phyloP scores from a whole-genome alignment of 1,140 invertebrate species.

The Caenorhabditis briggsae region DNA sequence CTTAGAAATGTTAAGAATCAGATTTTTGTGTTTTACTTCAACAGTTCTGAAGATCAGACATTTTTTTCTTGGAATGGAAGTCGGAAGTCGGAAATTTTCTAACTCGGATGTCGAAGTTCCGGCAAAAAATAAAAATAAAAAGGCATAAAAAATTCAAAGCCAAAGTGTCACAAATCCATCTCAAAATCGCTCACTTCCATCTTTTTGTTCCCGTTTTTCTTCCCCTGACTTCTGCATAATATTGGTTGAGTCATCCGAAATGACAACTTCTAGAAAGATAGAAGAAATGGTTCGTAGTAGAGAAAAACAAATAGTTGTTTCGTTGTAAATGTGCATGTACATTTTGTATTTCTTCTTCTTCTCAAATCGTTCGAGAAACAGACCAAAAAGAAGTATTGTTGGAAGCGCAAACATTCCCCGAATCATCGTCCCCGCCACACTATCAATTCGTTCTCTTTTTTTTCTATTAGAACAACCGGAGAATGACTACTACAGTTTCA shows the following conservation, averaged over 20 bases:
- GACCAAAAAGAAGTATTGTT: neutral
- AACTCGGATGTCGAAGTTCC: too few relatives aligned
- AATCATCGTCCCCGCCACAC: neutral
- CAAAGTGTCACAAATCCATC: conserved; percentile 6
- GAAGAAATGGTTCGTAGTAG: conserved; percentile 7
- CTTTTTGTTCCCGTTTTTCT: neutral
- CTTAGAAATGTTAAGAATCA: neutral
- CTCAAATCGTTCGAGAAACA: conserved; percentile 28
- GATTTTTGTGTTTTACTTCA: neutral
- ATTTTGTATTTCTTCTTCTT: conserved; percentile 16
- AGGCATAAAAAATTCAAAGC: too few relatives aligned
- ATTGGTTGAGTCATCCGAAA: neutral
- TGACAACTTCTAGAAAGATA: neutral
- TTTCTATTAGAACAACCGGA: neutral
- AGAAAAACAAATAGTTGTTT: conserved; percentile 45
- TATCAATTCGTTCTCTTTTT: conserved; percentile 10
- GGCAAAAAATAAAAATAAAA: too few relatives aligned
- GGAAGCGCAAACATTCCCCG: conserved; percentile 24
- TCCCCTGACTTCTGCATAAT: neutral
- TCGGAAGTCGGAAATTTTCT: neutral
- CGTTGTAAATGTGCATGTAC: conserved; percentile 53
- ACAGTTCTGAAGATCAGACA: too few relatives aligned
- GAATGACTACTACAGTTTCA: conserved; percentile 3
- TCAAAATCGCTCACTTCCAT: neutral
- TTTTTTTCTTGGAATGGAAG: neutral